These are phyloP conservation scores for Myotis yumanensis DNA, from an alignment of 2,113 vertebrate species.

Conservation along the genomic window DNA sequence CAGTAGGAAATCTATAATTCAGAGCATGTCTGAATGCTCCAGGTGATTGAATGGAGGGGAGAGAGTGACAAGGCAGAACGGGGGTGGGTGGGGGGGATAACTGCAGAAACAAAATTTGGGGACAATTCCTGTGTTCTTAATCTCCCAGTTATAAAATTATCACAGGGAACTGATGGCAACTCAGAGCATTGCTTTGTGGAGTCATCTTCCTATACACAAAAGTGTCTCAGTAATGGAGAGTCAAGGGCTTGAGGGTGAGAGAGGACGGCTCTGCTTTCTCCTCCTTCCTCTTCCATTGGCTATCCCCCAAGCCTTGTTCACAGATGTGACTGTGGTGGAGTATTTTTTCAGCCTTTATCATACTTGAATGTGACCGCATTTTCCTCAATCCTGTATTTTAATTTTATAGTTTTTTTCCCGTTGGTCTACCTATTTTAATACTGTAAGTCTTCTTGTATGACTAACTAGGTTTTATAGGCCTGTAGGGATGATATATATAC, in stretches of 20 bases:
- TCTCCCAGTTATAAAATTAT: neutral
- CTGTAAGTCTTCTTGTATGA: neutral
- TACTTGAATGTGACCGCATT: neutral
- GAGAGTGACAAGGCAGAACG: neutral
- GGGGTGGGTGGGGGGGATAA: neutral
- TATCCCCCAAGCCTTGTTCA: neutral
- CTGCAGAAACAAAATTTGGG: neutral
- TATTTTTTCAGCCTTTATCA: neutral
- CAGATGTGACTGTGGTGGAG: neutral
- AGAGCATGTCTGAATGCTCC: neutral
- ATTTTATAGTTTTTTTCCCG: conserved; percentile 4
- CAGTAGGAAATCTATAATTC: neutral
- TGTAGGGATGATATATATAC: conserved; percentile 17
- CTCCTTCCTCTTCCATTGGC: neutral
- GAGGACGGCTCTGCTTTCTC: neutral
- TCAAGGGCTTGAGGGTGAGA: neutral
- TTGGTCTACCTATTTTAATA: conserved; percentile 8
- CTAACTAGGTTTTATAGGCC: conserved; percentile 33
- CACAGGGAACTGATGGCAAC: neutral
- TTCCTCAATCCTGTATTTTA: neutral
- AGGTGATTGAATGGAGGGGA: neutral
- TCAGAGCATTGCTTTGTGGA: neutral
- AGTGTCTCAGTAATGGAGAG: neutral
- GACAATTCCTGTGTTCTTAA: neutral
- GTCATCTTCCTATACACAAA: accelerated